phyloP scores from a whole-genome alignment of 1,140 invertebrate species.

The Holotrichia oblita region DNA sequence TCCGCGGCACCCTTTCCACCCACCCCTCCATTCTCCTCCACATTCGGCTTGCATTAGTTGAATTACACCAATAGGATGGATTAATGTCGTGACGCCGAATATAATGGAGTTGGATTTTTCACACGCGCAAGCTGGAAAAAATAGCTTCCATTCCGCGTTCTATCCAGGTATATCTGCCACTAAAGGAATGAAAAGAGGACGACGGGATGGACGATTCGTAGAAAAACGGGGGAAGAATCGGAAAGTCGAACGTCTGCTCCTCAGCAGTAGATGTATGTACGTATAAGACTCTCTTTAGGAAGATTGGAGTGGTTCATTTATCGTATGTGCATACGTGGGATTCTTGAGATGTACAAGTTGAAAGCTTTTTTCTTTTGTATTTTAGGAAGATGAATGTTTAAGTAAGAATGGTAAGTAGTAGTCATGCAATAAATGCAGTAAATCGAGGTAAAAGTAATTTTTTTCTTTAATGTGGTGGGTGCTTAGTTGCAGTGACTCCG shows the following conservation, averaged over 20 bases:
- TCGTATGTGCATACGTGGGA: not conserved
- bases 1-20: not conserved
- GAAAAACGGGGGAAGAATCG: not conserved
- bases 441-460: too few relatives aligned
- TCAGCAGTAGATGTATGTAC: not conserved
- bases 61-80: conserved; percentile 16
- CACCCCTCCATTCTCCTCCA: not conserved
- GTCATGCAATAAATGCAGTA: too few relatives aligned
- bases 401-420: too few relatives aligned
- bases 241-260: not conserved
- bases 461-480: too few relatives aligned
- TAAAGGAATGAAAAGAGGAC: not conserved
- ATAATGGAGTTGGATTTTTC: not conserved
- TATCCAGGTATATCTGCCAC: not conserved
- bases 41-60: conserved; percentile 1
- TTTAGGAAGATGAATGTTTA: not conserved
- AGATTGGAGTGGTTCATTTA: not conserved
- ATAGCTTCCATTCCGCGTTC: not conserved
- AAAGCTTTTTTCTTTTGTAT: not conserved
- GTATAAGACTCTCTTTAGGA: not conserved
- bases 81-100: conserved; percentile 2
- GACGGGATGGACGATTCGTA: not conserved
- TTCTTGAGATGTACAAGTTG: not conserved
- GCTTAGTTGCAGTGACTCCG: too few relatives aligned
- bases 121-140: not conserved